These are phyloP conservation scores for Drosophila kuntzei DNA, from an alignment of 2,888 invertebrate genomes.

Conservation along the genomic window DNA sequence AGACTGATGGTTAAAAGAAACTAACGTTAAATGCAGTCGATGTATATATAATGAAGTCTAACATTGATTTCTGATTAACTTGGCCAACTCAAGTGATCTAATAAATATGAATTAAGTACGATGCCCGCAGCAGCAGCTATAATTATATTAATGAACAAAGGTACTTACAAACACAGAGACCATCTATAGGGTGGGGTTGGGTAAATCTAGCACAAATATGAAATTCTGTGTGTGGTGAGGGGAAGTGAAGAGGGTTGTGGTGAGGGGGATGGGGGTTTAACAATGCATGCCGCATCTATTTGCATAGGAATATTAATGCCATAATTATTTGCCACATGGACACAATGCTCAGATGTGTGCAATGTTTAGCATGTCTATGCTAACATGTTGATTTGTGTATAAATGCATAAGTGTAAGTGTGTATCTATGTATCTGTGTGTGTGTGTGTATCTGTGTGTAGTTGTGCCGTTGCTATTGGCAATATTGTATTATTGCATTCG, in stretches of 20 bases:
- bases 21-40: background rate
- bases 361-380: slow-evolving; percentile 65
- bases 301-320: slow-evolving; percentile 76
- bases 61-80: slow-evolving; percentile 15
- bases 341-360: slow-evolving; percentile 63
- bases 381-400: slow-evolving; percentile 14
- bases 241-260: background rate
- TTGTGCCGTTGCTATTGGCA: slow-evolving; percentile 30
- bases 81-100: slow-evolving; percentile 11
- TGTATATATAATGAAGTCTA: background rate
- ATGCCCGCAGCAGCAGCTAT: slow-evolving; percentile 31
- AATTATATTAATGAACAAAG: slow-evolving; percentile 72
- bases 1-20: background rate
- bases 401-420: slow-evolving; percentile 1
- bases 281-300: slow-evolving; percentile 69
- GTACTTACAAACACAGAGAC: slow-evolving; percentile 24
- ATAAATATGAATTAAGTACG: slow-evolving; percentile 28
- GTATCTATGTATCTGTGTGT: background rate
- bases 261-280: slow-evolving; percentile 15
- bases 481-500: slow-evolving; percentile 54
- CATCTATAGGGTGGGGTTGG: background rate
- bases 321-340: slow-evolving; percentile 76
- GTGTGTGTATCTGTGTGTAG: background rate
- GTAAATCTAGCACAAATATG: slow-evolving; percentile 4
- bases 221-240: background rate